These are phyloP conservation scores for Hormaphis cornu DNA, from an alignment of 1,140 invertebrate genomes.

Conservation along the genomic window DNA sequence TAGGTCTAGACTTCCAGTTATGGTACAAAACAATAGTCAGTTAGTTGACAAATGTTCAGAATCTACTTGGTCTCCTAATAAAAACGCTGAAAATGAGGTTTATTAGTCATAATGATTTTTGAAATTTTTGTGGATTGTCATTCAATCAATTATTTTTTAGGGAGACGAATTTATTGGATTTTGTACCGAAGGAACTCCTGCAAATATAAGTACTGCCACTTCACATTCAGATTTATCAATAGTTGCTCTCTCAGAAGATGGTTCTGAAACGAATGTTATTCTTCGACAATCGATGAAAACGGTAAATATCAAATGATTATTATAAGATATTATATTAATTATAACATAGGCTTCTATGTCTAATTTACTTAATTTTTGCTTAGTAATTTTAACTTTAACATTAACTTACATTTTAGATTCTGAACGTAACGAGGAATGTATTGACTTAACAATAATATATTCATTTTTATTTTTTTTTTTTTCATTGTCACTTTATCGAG, in stretches of 20 bases:
- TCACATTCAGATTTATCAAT: conserved; percentile 77
- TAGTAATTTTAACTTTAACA: too few relatives aligned
- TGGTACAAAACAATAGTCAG: conserved; percentile 13
- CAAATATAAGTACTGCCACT: conserved; percentile 76
- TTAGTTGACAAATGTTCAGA: background rate
- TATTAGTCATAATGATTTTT: background rate
- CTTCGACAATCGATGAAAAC: conserved; percentile 68
- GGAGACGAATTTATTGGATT: conserved; percentile 52
- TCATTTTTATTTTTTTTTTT: too few relatives aligned
- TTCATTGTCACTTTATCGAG: too few relatives aligned
- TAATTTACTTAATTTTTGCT: too few relatives aligned
- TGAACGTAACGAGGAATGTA: too few relatives aligned
- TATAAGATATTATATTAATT: too few relatives aligned
- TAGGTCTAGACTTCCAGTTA: conserved; percentile 24
- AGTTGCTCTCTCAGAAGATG: conserved; percentile 51
- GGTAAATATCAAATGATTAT: conserved; percentile 61
- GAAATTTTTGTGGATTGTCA: background rate
- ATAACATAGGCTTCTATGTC: too few relatives aligned
- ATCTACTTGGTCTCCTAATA: background rate
- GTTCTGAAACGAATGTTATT: conserved; percentile 57
- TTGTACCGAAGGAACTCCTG: conserved; percentile 83
- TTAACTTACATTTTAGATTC: too few relatives aligned
- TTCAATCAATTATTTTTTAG: background rate
- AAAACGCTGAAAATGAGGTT: conserved; percentile 11
- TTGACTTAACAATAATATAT: too few relatives aligned